Evolutionary conservation across 2,888 invertebrate genomes (phyloP).

Genomic region (Raillietiella orientalis): DNA sequence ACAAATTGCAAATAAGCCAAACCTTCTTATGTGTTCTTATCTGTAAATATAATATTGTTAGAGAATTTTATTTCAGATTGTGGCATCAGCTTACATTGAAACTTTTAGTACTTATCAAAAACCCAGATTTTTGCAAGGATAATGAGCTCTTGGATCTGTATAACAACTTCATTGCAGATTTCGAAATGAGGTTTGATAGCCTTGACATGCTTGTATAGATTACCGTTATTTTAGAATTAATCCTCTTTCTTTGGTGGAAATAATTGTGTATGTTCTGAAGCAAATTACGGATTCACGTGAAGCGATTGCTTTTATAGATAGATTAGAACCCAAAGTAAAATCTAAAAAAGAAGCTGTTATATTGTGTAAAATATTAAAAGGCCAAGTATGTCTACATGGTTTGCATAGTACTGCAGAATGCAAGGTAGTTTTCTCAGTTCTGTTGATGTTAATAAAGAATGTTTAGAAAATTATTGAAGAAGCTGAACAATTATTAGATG

Average conservation of each 20-base stretch:
- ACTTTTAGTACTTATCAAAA: conserved; percentile 40
- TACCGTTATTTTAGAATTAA: conserved; percentile 33
- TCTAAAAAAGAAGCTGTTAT: conserved; percentile 53
- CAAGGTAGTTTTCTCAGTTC: no score
- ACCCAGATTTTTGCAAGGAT: conserved; percentile 38
- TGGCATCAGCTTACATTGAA: conserved; percentile 87
- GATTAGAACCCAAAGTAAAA: conserved; percentile 55
- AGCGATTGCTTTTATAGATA: conserved; percentile 56
- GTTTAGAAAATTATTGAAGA: conserved; percentile 57
- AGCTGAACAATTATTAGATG: conserved; percentile 47
- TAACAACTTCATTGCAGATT: conserved; percentile 59
- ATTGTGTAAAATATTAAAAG: conserved; percentile 45
- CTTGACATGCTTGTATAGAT: conserved; percentile 6
- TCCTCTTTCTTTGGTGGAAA: conserved; percentile 65
- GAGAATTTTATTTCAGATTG: conserved; percentile 34
- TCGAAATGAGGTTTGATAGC: conserved; percentile 58
- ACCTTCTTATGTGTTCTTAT: no score
- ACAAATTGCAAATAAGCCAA: no score
- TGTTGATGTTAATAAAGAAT: conserved; percentile 8
- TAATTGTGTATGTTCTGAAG: conserved; percentile 25
- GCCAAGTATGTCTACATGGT: conserved; percentile 14
- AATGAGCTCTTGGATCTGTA: conserved; percentile 39
- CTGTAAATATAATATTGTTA: no score
- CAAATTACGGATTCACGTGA: conserved; percentile 48
- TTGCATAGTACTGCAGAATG: conserved; percentile 14